phyloP scores from a whole-genome alignment of 35 echinoderm and acorn worm genomes.

The Eucidaris tribuloides region DNA sequence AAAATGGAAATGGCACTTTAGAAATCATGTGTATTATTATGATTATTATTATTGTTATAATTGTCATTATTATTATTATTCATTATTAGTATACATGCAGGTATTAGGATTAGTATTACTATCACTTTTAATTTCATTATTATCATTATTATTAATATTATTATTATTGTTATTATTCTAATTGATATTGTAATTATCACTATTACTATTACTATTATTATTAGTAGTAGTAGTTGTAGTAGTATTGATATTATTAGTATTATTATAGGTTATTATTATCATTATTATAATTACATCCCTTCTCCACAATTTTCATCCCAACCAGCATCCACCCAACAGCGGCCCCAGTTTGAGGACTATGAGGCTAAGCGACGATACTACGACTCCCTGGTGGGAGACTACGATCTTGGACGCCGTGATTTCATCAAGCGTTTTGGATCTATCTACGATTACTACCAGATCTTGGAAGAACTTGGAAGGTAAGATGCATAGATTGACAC shows the following conservation, averaged over 20 bases:
- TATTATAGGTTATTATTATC: no score
- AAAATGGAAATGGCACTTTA: background rate
- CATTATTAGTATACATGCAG: background rate
- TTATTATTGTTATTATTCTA: no score
- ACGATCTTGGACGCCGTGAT: slow-evolving; percentile 34
- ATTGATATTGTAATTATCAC: no score
- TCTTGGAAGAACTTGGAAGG: slow-evolving; percentile 99
- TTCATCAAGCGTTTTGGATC: slow-evolving; percentile 68
- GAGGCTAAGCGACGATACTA: slow-evolving; percentile 81
- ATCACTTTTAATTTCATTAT: no score
- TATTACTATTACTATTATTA: no score
- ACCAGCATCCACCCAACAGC: slow-evolving; percentile 24
- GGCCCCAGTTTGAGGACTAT: slow-evolving; percentile 92
- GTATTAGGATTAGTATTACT: no score
- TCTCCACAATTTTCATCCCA: slow-evolving; percentile 40
- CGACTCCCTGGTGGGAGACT: slow-evolving; percentile 66
- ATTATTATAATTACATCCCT: slow-evolving; percentile 5
- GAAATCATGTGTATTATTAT: background rate
- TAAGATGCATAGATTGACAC: background rate
- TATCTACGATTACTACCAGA: slow-evolving; percentile 98
- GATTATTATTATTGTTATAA: no score
- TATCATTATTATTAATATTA: no score
- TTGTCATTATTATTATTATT: background rate
- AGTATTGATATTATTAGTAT: no score
- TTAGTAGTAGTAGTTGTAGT: no score